A percentile compares a stretch with the other conserved stretches of the same genome.
phyloP scores from a whole-genome alignment of 2,113 vertebrate genomes.

The Melanostigma gelatinosum region DNA sequence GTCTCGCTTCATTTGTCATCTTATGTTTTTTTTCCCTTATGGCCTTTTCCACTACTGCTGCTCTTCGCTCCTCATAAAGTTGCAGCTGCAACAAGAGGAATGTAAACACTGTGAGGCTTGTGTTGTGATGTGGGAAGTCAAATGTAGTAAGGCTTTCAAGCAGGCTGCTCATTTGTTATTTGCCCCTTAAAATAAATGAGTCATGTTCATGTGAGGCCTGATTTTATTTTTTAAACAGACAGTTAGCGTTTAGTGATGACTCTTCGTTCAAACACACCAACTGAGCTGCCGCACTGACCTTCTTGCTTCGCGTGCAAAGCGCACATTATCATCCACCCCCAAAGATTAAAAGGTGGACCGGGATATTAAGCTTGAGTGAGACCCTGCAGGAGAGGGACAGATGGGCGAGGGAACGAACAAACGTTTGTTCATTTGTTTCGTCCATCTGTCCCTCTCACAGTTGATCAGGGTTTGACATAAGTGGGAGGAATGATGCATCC shows the following conservation, averaged over 20 bases:
- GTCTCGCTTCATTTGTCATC: slow-evolving; percentile 40
- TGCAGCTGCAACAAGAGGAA: slow-evolving; percentile 14
- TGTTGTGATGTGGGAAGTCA: neutral
- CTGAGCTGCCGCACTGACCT: slow-evolving; percentile 27
- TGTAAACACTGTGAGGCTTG: neutral
- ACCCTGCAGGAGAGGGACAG: slow-evolving; percentile 49
- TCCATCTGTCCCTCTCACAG: slow-evolving; percentile 67
- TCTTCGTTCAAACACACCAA: slow-evolving; percentile 6
- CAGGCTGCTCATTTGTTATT: slow-evolving; percentile 32
- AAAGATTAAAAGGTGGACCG: slow-evolving; percentile 30
- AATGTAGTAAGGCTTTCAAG: slow-evolving; percentile 24
- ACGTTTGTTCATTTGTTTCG: slow-evolving; percentile 58
- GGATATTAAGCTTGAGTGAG: slow-evolving; percentile 36
- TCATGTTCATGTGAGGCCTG: neutral
- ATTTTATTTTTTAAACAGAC: neutral
- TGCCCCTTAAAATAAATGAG: neutral
- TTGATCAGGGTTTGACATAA: slow-evolving; percentile 34
- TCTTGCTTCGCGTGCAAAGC: slow-evolving; percentile 12
- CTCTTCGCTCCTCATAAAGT: slow-evolving; percentile 1
- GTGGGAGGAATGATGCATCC: slow-evolving; percentile 53
- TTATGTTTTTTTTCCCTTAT: neutral
- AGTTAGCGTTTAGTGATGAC: neutral
- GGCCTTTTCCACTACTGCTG: neutral
- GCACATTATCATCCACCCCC: slow-evolving; percentile 2
- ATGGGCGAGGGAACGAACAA: slow-evolving; percentile 65